Evolutionary conservation across 2,888 invertebrate genomes (phyloP).

Genomic region (Gari tellinella): DNA sequence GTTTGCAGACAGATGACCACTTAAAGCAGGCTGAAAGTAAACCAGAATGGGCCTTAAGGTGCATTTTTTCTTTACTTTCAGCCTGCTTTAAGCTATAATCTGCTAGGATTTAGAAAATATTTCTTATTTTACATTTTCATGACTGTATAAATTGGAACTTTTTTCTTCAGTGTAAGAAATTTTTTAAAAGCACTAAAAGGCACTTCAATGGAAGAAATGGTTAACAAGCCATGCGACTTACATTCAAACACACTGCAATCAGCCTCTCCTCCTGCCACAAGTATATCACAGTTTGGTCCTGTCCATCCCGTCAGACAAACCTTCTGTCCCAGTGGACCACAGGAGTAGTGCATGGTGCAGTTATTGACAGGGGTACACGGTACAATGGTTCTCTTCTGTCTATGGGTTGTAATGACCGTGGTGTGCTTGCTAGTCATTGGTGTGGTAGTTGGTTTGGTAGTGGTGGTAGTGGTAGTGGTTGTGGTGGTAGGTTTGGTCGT

Average conservation of each 20-base stretch:
- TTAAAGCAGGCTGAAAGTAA: too few species aligned
- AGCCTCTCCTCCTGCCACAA: slow-evolving; percentile 20
- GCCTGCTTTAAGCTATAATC: too few species aligned
- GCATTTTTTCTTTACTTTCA: too few species aligned
- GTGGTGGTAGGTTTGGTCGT: slow-evolving; percentile 4
- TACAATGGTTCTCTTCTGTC: neutral
- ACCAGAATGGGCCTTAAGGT: too few species aligned
- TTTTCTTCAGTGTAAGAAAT: too few species aligned
- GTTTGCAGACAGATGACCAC: too few species aligned
- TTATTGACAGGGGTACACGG: slow-evolving; percentile 40
- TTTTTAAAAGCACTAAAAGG: too few species aligned
- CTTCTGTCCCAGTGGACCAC: slow-evolving; percentile 38
- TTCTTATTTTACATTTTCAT: too few species aligned
- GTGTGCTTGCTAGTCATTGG: slow-evolving; percentile 9
- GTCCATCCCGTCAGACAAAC: slow-evolving; percentile 50
- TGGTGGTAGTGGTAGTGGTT: slow-evolving; percentile 12
- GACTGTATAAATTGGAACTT: too few species aligned
- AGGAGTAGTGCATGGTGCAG: slow-evolving; percentile 35
- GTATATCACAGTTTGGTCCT: slow-evolving; percentile 31
- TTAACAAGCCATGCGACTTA: too few species aligned
- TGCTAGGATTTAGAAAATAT: too few species aligned
- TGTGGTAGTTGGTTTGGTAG: slow-evolving; percentile 2
- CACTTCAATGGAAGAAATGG: too few species aligned
- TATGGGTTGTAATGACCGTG: slow-evolving; percentile 9
- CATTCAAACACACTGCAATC: slow-evolving; percentile 45